Evolutionary conservation across 2,113 vertebrate genomes (phyloP).

Genomic region (Crotalus helleri): DNA sequence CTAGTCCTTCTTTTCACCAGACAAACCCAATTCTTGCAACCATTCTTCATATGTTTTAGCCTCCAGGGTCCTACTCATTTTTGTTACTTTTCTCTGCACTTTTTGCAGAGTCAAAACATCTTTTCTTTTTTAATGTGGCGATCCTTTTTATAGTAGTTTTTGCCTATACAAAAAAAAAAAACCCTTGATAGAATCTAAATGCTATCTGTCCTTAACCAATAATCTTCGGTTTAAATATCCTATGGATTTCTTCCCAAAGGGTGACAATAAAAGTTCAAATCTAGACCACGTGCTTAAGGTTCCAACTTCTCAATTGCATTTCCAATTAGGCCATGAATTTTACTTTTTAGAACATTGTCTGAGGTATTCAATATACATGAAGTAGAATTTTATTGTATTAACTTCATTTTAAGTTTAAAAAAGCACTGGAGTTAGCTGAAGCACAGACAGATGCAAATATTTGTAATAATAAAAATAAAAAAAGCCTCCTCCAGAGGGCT

Average conservation of each 20-base stretch:
- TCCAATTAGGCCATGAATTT: background rate
- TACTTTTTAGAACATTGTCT: background rate
- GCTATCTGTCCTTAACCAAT: background rate
- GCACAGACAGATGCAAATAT: background rate
- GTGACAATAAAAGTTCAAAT: background rate
- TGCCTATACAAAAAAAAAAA: background rate
- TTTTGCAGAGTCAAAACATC: background rate
- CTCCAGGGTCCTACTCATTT: background rate
- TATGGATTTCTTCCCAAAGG: background rate
- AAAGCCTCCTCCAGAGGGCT: background rate
- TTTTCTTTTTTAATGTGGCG: background rate
- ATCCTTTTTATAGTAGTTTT: background rate
- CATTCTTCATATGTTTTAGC: background rate
- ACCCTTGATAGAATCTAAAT: background rate
- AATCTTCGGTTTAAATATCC: background rate
- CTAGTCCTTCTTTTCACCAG: background rate
- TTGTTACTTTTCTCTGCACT: background rate
- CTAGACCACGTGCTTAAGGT: background rate
- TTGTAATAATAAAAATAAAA: background rate
- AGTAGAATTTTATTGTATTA: background rate
- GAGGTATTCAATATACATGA: background rate
- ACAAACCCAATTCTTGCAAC: background rate
- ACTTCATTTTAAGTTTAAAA: background rate
- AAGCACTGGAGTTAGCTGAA: background rate
- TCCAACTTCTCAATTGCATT: background rate